Conservation (phyloP, 1,140 invertebrate genomes). For the Camponotus pennsylvanicus region DNA sequence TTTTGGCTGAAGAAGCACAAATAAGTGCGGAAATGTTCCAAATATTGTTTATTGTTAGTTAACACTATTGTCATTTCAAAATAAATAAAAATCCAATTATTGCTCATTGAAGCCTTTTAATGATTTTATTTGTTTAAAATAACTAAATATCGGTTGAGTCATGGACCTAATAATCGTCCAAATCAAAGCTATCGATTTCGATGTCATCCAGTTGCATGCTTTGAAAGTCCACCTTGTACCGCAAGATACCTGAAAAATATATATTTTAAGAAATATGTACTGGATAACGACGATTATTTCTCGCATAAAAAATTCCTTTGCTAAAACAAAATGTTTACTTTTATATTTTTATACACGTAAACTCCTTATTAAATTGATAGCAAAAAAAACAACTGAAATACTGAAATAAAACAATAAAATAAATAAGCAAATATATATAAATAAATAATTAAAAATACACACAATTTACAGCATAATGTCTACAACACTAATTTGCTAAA, state of each 20-base stretch:
- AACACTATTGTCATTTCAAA: too few relatives aligned
- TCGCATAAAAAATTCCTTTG: slow-evolving; percentile 3
- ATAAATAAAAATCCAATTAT: too few relatives aligned
- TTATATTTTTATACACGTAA: slow-evolving; percentile 21
- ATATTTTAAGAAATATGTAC: slow-evolving; percentile 49
- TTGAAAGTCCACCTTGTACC: slow-evolving; percentile 99
- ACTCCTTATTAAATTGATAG: slow-evolving; percentile 19
- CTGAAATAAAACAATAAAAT: slow-evolving; percentile 30
- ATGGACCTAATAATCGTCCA: slow-evolving; percentile 95
- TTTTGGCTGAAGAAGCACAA: too few relatives aligned
- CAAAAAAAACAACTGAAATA: slow-evolving; percentile 51
- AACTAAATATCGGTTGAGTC: slow-evolving; percentile 64
- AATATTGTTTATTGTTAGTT: too few relatives aligned
- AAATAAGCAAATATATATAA: slow-evolving; percentile 43
- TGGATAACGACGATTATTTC: slow-evolving; percentile 1
- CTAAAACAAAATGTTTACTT: slow-evolving; percentile 7
- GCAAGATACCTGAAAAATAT: slow-evolving; percentile 94
- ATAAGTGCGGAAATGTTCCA: too few relatives aligned
- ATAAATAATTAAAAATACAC: slow-evolving; percentile 47
- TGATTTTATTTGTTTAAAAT: too few relatives aligned
- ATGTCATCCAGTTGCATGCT: slow-evolving; percentile 96
- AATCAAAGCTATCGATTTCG: slow-evolving; percentile 94
- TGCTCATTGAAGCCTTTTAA: too few relatives aligned
- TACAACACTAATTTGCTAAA: slow-evolving; percentile 9
- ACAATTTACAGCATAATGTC: slow-evolving; percentile 28